A percentile compares a stretch with the other conserved stretches of the same genome.
phyloP scores from a whole-genome alignment of 1,140 invertebrate genomes.

The Hestina assimilis region DNA sequence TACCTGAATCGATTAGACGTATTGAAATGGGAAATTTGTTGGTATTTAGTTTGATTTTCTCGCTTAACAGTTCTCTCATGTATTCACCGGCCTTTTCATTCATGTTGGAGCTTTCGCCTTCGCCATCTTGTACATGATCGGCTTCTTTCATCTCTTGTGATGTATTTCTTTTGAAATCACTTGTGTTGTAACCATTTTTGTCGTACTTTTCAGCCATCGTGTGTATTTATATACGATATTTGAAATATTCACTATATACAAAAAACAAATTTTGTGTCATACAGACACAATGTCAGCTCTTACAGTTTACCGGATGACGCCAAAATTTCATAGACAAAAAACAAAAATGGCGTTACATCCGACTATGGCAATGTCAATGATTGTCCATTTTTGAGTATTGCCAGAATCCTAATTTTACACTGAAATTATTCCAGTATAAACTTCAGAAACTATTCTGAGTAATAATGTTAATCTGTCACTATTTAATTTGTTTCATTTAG shows the following conservation, averaged over 20 bases:
- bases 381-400: too few relatives aligned
- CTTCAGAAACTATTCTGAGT: too few relatives aligned
- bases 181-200: constrained; percentile 76
- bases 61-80: constrained; percentile 85
- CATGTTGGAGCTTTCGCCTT: constrained; percentile 67
- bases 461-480: too few relatives aligned
- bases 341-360: background rate
- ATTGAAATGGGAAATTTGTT: constrained; percentile 84
- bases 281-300: background rate
- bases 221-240: constrained; percentile 1
- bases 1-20: constrained; percentile 86
- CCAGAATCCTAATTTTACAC: too few relatives aligned
- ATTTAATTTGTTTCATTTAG: too few relatives aligned
- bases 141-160: constrained; percentile 40
- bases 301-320: background rate
- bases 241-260: background rate
- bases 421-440: too few relatives aligned
- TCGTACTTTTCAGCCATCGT: constrained; percentile 61
- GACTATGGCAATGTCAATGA: too few relatives aligned
- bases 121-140: constrained; percentile 73
- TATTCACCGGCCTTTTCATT: constrained; percentile 87
- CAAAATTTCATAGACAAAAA: background rate
- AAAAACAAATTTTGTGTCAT: background rate
- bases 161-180: constrained; percentile 79
- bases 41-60: constrained; percentile 85